A percentile compares a stretch with the other conserved stretches of the same genome.
Evolutionary conservation across 2,113 vertebrate species (phyloP).

Genomic region (Myiopsitta monachus): DNA sequence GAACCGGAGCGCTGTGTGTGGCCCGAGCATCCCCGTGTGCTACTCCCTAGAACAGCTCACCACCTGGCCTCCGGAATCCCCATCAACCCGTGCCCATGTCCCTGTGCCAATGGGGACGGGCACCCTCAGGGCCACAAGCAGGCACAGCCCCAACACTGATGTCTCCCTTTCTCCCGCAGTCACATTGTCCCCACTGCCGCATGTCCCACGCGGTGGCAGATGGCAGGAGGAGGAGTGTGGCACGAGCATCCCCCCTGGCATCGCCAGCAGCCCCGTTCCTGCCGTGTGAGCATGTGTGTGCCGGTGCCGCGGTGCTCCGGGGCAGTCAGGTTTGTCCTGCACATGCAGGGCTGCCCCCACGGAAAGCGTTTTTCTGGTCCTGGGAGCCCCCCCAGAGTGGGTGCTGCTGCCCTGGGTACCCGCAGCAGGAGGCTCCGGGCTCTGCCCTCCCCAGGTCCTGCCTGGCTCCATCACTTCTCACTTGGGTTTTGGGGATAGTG

Average conservation of each 20-base stretch:
- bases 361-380: not conserved
- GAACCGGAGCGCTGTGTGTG: fast-evolving
- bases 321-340: not conserved
- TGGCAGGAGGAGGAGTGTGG: not conserved
- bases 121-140: not conserved
- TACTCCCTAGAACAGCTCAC: not conserved
- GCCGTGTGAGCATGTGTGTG: fast-evolving
- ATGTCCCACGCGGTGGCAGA: not conserved
- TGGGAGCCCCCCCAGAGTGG: not conserved
- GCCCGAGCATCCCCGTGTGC: not conserved
- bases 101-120: not conserved
- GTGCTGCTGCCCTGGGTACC: not conserved
- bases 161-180: not conserved
- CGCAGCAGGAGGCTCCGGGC: not conserved
- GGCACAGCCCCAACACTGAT: not conserved
- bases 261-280: not conserved
- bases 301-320: fast-evolving
- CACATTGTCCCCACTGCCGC: fast-evolving
- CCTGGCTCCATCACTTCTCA: not conserved
- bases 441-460: not conserved
- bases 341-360: fast-evolving
- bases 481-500: not conserved
- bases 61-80: not conserved
- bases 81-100: not conserved
- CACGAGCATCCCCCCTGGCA: not conserved